Percentiles rank a stretch among this genome's conserved stretches.
phyloP scores from a whole-genome alignment of 2,888 invertebrate species.

The Acronicta leporina region DNA sequence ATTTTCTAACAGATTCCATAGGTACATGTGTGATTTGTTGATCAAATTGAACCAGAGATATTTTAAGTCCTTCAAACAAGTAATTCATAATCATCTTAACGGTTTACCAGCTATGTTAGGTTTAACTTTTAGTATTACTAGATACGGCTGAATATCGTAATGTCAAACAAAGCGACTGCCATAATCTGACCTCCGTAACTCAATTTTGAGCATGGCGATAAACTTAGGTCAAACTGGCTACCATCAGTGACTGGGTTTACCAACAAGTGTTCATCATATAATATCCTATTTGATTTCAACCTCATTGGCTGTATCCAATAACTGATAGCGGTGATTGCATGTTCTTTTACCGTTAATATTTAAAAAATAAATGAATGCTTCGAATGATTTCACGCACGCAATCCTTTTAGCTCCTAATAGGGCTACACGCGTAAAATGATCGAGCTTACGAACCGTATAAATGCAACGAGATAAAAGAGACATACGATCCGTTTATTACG shows the following conservation, averaged over 20 bases:
- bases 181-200: no score
- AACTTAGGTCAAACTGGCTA: no score
- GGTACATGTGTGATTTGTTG: constrained; percentile 36
- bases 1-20: constrained; percentile 37
- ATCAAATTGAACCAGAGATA: constrained; percentile 30
- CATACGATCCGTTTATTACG: constrained; percentile 36
- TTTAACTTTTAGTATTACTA: no score
- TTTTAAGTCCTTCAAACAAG: constrained; percentile 17
- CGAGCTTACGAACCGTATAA: constrained; percentile 29
- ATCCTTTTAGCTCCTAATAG: constrained; percentile 28
- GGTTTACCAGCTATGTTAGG: background rate
- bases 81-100: no score
- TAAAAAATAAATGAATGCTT: background rate
- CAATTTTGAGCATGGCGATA: no score
- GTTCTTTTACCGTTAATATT: constrained; percentile 4
- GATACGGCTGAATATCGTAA: no score
- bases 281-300: background rate
- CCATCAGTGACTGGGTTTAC: no score
- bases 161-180: no score
- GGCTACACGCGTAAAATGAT: constrained; percentile 21
- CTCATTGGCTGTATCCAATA: background rate
- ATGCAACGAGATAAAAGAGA: constrained; percentile 30
- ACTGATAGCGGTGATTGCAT: background rate
- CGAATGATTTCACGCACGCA: constrained; percentile 27
- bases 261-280: no score